Evolutionary conservation across 2,113 vertebrate genomes (phyloP), one percentile per base, ranked within the genome.

Genomic region (Notechis scutatus): DNA sequence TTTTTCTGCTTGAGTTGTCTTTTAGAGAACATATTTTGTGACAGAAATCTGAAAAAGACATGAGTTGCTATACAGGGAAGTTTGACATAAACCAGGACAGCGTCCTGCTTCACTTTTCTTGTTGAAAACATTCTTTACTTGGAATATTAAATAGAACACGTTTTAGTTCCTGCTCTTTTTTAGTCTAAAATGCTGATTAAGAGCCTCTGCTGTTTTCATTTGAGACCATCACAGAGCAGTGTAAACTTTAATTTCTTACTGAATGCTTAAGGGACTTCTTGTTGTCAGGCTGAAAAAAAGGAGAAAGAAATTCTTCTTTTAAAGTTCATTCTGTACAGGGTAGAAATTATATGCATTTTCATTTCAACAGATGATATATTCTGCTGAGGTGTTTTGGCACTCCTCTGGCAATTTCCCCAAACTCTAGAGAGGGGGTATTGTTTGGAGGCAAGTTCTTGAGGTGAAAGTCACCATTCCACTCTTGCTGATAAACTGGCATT

Each of bases 401-500:
- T 23, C 11, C n/a, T 55, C 81, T 85, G 64, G 64, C 64, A 91
- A 55, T 85, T 91, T 42, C 34, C 34, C 81, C 34, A 54, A 85
- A 42, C 54, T 91, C 47, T 39, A 85, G 34, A 85, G 52, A 91
- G 9, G 52, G 69, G 45, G 14, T 23, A 23, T 26, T 24, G 42
- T 42, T 91, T 56, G 55, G 90, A 39, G 52, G 34, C 39, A 39
- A 85, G 50, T n/a, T 91, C 21, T 21, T 91, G 52, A 91, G 3
- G 64, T 45, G 52, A 56, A 85, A 91, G n/a, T 91, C 64, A 94
- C n/a, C 14, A 21, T 64, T 59, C n/a, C 21, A 85, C 39, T 85
- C 39, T 90, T 90, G 9, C 86, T 29, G 57, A 85, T 89, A 88
- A 92, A 69, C 90, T 92, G 88, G n/a, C 90, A 94, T 94, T 29